Evolutionary conservation across 2,797 vertebrate species (phyloP).

Genomic region (Trachops cirrhosus): DNA sequence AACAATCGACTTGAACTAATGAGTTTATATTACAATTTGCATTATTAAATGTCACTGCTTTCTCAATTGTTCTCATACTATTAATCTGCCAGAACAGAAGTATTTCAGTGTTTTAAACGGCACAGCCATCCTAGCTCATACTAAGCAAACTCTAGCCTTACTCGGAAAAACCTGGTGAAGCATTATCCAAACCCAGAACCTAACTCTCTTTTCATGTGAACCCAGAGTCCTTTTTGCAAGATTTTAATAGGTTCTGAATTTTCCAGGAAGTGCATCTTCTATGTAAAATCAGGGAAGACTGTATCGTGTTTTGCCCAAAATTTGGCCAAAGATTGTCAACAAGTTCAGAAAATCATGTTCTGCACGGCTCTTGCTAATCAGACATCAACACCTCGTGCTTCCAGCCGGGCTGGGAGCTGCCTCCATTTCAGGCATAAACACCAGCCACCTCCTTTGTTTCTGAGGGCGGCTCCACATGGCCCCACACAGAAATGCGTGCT

Average conservation of each 20-base stretch:
- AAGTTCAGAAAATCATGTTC: not conserved
- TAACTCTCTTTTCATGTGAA: not conserved
- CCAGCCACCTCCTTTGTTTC: not conserved
- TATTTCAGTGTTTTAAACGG: not conserved
- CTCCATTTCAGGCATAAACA: accelerated
- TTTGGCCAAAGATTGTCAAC: not conserved
- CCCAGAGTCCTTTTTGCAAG: not conserved
- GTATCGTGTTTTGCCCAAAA: not conserved
- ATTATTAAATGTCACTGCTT: not conserved
- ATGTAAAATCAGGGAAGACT: not conserved
- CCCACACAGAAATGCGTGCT: not conserved
- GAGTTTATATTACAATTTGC: not conserved
- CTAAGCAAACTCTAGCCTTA: not conserved
- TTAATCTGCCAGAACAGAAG: not conserved
- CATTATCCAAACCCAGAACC: not conserved
- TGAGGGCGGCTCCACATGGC: not conserved
- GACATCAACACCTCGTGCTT: accelerated
- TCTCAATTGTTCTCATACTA: not conserved
- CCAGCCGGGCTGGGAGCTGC: accelerated
- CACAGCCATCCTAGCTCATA: not conserved
- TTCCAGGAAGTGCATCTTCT: constrained; percentile 24
- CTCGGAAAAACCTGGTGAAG: not conserved
- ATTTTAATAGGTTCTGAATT: not conserved
- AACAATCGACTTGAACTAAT: not conserved
- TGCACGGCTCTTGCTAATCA: not conserved